Percentiles rank a stretch among this genome's conserved stretches.
These are phyloP conservation scores for Phaedon cochleariae DNA, from an alignment of 2,888 invertebrate species.

Conservation along the genomic window DNA sequence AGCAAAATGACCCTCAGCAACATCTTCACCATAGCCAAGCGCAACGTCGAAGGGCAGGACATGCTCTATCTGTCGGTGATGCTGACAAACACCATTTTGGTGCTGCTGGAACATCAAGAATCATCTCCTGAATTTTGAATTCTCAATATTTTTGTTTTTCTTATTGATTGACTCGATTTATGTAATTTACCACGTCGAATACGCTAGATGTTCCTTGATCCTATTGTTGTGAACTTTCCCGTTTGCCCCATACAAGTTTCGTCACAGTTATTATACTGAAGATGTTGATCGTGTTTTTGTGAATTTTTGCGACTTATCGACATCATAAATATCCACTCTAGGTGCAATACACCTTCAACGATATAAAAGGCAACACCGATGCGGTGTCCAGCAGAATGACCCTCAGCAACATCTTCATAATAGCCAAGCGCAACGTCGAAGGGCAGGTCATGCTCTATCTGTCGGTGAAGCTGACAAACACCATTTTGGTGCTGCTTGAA, in stretches of 20 bases:
- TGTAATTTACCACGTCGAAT: too few species aligned
- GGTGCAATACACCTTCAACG: slow-evolving; percentile 88
- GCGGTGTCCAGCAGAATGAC: slow-evolving; percentile 93
- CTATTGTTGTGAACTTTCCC: too few species aligned
- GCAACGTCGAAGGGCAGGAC: slow-evolving; percentile 98
- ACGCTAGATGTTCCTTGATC: too few species aligned
- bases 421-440: slow-evolving; percentile 97
- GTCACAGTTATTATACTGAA: too few species aligned
- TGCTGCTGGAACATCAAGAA: slow-evolving; percentile 91
- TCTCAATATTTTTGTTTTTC: too few species aligned
- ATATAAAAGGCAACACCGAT: slow-evolving; percentile 83
- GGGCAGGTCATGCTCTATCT: slow-evolving; percentile 99
- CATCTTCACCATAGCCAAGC: slow-evolving; percentile 97
- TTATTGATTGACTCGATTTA: too few species aligned
- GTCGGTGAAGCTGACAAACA: slow-evolving; percentile 94
- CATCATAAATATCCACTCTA: too few species aligned
- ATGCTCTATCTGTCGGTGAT: slow-evolving; percentile 98
- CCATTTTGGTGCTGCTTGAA: slow-evolving; percentile 96
- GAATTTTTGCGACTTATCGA: too few species aligned
- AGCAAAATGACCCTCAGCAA: slow-evolving; percentile 96
- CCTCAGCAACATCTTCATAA: slow-evolving; percentile 96
- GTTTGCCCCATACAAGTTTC: too few species aligned
- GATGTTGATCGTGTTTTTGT: too few species aligned
- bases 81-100: slow-evolving; percentile 97
- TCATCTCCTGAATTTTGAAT: too few species aligned